These are phyloP conservation scores for Chaetops frenatus DNA, from an alignment of 2,113 vertebrate species.

Conservation along the genomic window DNA sequence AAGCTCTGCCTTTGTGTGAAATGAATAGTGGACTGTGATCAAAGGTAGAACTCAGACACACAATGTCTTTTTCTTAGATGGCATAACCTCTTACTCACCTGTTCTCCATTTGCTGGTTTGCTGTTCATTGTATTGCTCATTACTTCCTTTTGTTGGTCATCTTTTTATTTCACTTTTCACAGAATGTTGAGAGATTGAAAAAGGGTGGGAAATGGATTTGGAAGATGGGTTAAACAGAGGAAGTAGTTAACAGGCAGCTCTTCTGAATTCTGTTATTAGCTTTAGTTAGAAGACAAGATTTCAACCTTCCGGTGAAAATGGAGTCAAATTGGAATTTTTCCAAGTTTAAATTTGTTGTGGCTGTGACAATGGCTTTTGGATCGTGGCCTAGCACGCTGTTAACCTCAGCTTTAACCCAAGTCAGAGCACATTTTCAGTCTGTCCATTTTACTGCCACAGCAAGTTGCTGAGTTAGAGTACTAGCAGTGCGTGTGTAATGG, in stretches of 20 bases:
- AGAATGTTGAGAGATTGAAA: not conserved
- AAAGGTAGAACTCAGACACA: not conserved
- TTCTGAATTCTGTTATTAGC: not conserved
- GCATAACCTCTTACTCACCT: not conserved
- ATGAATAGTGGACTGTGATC: not conserved
- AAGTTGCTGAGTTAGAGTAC: not conserved
- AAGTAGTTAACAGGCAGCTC: not conserved
- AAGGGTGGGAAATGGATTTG: not conserved
- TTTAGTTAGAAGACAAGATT: not conserved
- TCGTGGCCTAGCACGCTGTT: not conserved
- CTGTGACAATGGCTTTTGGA: not conserved
- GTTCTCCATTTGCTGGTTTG: not conserved
- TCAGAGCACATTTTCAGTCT: not conserved
- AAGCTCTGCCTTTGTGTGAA: not conserved
- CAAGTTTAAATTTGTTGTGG: not conserved
- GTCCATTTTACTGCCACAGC: not conserved
- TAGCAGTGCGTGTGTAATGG: not conserved
- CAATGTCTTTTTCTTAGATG: not conserved
- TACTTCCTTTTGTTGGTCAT: not conserved
- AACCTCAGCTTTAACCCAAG: not conserved
- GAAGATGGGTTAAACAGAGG: not conserved
- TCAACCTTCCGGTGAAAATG: not conserved
- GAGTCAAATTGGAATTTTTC: not conserved
- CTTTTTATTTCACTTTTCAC: not conserved
- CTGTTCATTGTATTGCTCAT: not conserved